phyloP scores from a whole-genome alignment of 2,113 vertebrate species.

The Myxocyprinus asiaticus region DNA sequence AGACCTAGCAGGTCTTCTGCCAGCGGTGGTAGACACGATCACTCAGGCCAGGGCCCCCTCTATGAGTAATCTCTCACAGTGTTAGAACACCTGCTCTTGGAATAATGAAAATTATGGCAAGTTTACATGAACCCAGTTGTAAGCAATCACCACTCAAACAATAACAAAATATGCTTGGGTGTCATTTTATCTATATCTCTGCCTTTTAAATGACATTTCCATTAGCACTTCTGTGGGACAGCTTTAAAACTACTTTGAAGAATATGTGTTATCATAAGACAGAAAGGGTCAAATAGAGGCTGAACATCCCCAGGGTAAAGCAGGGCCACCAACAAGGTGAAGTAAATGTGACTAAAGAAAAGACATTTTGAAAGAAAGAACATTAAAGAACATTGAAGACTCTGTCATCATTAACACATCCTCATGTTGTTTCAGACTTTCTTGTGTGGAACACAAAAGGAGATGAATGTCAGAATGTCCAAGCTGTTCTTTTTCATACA shows the following conservation, averaged over 20 bases:
- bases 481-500: too few species aligned
- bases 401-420: too few species aligned
- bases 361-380: background rate
- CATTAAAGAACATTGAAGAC: background rate
- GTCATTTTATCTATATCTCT: background rate
- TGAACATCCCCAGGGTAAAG: background rate
- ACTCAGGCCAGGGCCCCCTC: too few species aligned
- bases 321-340: slow-evolving; percentile 13
- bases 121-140: background rate
- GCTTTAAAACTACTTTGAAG: background rate
- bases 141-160: background rate
- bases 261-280: background rate
- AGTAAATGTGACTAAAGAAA: background rate
- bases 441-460: too few species aligned
- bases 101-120: slow-evolving; percentile 22
- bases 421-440: too few species aligned
- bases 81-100: background rate
- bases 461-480: too few species aligned
- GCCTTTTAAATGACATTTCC: slow-evolving; percentile 3
- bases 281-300: background rate
- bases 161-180: slow-evolving; percentile 6
- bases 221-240: background rate
- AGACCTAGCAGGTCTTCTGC: too few species aligned
- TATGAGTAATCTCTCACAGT: slow-evolving; percentile 18
- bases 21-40: too few species aligned